These are phyloP conservation scores for Simalia tracyae DNA, from an alignment of 2,797 vertebrate species.

Conservation along the genomic window DNA sequence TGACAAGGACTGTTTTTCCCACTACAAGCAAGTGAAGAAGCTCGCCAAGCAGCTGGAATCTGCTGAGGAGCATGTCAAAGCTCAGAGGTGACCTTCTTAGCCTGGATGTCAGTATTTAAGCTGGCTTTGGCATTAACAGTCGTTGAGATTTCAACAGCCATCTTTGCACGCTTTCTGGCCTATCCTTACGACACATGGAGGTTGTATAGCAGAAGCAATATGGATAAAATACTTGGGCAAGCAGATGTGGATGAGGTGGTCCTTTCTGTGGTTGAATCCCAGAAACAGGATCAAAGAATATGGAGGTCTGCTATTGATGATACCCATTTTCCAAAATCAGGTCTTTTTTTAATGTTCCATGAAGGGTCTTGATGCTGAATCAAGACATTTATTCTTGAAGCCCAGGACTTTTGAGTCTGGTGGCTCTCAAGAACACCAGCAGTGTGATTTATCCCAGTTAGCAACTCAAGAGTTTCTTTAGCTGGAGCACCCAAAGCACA, in stretches of 20 bases:
- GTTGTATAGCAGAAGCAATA: not conserved
- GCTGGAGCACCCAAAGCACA: not conserved
- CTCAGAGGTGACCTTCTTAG: constrained; percentile 69
- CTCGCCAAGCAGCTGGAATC: constrained; percentile 83
- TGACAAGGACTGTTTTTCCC: constrained; percentile 82
- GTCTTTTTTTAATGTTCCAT: not conserved
- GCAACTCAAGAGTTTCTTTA: not conserved
- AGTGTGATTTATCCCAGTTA: not conserved
- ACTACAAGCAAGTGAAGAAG: constrained; percentile 87
- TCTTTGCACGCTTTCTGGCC: not conserved
- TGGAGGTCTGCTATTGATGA: not conserved
- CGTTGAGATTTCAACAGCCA: not conserved
- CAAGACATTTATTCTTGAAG: not conserved
- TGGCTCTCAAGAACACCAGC: not conserved
- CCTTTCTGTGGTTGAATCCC: not conserved
- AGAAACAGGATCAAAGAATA: not conserved
- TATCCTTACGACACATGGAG: not conserved
- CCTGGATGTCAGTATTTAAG: too few species aligned
- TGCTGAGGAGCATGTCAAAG: constrained; percentile 78
- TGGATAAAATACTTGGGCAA: not conserved
- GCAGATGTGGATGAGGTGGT: too few species aligned
- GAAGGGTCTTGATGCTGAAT: too few species aligned
- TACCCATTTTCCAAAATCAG: not conserved
- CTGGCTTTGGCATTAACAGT: not conserved
- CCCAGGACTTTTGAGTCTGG: not conserved